Conservation (phyloP, 1,140 invertebrate species). For the Parapsyche elsis region DNA sequence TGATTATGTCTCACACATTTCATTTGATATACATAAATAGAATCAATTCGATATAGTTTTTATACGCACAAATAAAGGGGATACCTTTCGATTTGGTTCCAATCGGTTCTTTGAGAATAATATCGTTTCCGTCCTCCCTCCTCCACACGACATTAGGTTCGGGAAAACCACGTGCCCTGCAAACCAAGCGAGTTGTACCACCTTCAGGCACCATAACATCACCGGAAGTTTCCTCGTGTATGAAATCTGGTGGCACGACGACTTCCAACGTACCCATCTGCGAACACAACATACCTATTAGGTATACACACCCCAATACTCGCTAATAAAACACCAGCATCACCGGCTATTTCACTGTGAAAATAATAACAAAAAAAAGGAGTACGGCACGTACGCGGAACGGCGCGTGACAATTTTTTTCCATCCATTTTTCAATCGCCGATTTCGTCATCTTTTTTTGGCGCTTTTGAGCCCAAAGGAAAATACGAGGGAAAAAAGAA, state of each 20-base stretch:
- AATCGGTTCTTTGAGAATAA: slow-evolving; percentile 76
- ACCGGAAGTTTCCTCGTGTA: slow-evolving; percentile 82
- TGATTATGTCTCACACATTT: too few relatives aligned
- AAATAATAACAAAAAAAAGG: neutral
- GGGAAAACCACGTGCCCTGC: slow-evolving; percentile 83
- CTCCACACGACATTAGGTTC: slow-evolving; percentile 86
- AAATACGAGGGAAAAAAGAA: slow-evolving; percentile 11
- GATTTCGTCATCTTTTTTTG: neutral
- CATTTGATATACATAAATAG: too few relatives aligned
- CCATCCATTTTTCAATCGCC: slow-evolving; percentile 29
- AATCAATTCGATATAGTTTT: too few relatives aligned
- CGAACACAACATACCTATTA: slow-evolving; percentile 47
- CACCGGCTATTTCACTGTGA: neutral
- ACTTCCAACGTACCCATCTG: slow-evolving; percentile 85
- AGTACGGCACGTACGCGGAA: slow-evolving; percentile 7
- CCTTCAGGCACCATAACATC: slow-evolving; percentile 86
- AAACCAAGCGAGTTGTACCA: slow-evolving; percentile 73
- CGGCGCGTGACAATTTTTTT: neutral
- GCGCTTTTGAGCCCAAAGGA: neutral
- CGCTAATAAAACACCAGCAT: too few relatives aligned
- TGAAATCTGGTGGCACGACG: slow-evolving; percentile 86
- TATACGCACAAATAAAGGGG: too few relatives aligned
- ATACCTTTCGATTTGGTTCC: slow-evolving; percentile 73
- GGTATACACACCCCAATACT: neutral
- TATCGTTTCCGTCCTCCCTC: slow-evolving; percentile 83